These are phyloP conservation scores for Scatophagus argus DNA, from an alignment of 2,113 vertebrate genomes.

Conservation along the genomic window DNA sequence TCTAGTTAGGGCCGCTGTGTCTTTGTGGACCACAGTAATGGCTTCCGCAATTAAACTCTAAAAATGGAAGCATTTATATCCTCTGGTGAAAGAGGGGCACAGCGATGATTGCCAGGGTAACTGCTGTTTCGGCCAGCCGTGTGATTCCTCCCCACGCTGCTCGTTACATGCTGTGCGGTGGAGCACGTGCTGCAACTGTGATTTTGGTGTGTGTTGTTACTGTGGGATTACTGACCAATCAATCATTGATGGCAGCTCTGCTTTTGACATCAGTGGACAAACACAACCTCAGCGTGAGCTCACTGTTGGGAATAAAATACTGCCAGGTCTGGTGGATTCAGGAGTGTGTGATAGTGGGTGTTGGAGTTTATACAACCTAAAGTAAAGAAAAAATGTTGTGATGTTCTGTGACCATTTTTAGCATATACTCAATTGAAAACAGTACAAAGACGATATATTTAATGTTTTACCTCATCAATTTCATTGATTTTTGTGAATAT, in stretches of 20 bases:
- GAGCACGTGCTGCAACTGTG: constrained; percentile 29
- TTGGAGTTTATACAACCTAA: too few relatives aligned
- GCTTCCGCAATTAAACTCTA: constrained; percentile 82
- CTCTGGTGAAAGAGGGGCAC: constrained; percentile 53
- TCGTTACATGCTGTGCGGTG: constrained; percentile 54
- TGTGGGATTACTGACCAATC: constrained; percentile 72
- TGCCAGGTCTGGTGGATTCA: constrained; percentile 19
- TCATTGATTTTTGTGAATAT: too few relatives aligned
- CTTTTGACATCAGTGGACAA: constrained; percentile 78
- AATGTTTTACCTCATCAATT: too few relatives aligned
- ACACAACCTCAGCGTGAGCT: constrained; percentile 74
- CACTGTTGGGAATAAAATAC: constrained; percentile 59
- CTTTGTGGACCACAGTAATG: constrained; percentile 75
- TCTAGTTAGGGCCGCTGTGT: constrained; percentile 69
- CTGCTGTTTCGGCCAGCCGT: constrained; percentile 31
- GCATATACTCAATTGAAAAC: too few relatives aligned
- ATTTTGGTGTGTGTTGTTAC: constrained; percentile 54
- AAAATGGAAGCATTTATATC: constrained; percentile 83
- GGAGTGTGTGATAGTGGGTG: constrained; percentile 20
- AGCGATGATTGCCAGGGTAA: constrained; percentile 45
- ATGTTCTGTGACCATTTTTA: too few relatives aligned
- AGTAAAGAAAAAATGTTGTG: too few relatives aligned
- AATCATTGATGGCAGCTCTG: constrained; percentile 70
- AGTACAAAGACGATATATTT: too few relatives aligned
- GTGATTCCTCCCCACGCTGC: constrained; percentile 42